Percentiles rank a stretch among this genome's conserved stretches.
Conservation (phyloP, 2,113 vertebrate species). For the Heliornis fulica region DNA sequence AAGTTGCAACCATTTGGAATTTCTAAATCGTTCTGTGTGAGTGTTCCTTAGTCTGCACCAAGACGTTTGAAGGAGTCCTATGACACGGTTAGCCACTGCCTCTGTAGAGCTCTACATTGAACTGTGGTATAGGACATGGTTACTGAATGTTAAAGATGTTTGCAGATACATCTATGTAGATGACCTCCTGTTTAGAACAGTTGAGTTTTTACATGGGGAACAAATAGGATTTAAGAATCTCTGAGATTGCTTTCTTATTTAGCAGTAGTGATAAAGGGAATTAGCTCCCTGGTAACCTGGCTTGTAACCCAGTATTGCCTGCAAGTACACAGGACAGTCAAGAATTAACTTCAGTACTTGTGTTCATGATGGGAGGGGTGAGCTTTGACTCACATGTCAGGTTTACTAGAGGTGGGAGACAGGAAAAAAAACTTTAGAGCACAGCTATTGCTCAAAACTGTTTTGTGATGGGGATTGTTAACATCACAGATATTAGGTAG, state of each 20-base stretch:
- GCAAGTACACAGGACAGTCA: background rate
- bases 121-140: background rate
- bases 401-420: background rate
- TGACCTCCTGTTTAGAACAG: background rate
- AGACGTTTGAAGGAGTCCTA: background rate
- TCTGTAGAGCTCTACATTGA: background rate
- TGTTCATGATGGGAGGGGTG: background rate
- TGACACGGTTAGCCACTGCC: background rate
- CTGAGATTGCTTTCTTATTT: background rate
- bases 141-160: background rate
- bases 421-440: background rate
- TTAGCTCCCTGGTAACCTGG: background rate
- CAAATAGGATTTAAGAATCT: background rate
- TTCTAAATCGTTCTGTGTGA: background rate
- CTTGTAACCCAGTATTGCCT: background rate
- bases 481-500: background rate
- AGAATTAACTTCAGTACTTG: background rate
- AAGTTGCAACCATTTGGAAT: background rate
- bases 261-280: background rate
- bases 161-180: background rate
- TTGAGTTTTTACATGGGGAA: background rate
- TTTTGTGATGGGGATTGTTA: conserved; percentile 1
- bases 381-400: background rate
- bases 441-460: background rate
- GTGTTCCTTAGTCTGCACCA: background rate